Evolutionary conservation across 2,888 invertebrate genomes (phyloP).

Genomic region (Omphaloscelis lunosa): DNA sequence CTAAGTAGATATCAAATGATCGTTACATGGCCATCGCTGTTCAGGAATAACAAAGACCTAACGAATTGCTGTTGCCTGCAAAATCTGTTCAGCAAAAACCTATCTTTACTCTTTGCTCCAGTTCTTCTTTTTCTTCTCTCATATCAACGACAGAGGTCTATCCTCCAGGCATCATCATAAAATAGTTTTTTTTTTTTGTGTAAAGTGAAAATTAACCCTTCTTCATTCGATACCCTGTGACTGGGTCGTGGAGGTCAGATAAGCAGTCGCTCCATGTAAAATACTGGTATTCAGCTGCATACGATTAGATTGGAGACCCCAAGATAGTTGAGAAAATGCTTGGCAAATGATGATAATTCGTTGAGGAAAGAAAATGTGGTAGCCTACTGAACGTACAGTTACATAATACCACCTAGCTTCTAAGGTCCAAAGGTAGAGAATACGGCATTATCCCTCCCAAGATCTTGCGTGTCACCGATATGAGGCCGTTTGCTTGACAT

Average conservation of each 20-base stretch:
- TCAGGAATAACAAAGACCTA: no score
- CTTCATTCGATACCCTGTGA: background rate
- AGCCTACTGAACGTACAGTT: background rate
- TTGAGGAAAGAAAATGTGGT: background rate
- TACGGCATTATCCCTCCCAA: conserved; percentile 13
- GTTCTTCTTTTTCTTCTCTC: background rate
- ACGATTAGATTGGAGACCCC: no score
- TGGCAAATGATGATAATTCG: background rate
- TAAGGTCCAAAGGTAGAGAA: conserved; percentile 4
- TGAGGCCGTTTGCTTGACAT: conserved; percentile 44
- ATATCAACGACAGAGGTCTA: background rate
- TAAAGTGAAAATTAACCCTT: background rate
- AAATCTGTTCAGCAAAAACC: background rate
- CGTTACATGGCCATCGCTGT: conserved; percentile 11
- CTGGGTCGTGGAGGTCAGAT: background rate
- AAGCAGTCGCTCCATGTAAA: background rate
- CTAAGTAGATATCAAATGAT: conserved; percentile 34
- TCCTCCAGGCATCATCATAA: background rate
- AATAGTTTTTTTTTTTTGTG: rapidly evolving
- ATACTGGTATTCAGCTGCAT: background rate
- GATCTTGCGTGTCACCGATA: conserved; percentile 23
- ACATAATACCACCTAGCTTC: background rate
- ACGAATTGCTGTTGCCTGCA: background rate
- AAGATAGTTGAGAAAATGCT: background rate
- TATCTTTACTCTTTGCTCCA: background rate